These are phyloP conservation scores for Andrena hattorfiana DNA, from an alignment of 2,888 invertebrate genomes.

Conservation along the genomic window DNA sequence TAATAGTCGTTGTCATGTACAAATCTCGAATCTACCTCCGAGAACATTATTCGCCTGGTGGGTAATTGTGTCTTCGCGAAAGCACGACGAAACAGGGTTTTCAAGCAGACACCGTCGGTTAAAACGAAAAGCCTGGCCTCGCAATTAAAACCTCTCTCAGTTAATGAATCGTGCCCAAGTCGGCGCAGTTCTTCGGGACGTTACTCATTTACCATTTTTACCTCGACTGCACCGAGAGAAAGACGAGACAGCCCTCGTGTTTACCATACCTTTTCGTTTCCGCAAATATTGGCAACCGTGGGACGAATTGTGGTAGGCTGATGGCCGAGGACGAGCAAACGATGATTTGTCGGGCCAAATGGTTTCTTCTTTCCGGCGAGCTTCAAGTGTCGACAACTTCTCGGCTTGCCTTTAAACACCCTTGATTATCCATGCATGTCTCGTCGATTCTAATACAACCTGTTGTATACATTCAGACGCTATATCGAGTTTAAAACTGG, in stretches of 20 bases:
- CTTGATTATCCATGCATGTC: not conserved
- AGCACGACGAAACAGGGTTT: constrained; percentile 20
- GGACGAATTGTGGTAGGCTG: constrained; percentile 71
- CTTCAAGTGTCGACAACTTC: constrained; percentile 11
- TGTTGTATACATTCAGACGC: too few relatives aligned
- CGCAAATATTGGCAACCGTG: constrained; percentile 75
- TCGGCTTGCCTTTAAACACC: constrained; percentile 3
- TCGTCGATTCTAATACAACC: not conserved
- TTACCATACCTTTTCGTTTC: constrained; percentile 70
- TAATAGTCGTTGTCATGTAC: constrained; percentile 1
- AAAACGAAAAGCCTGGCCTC: constrained; percentile 7
- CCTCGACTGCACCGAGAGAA: not conserved
- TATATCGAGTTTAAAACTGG: not conserved
- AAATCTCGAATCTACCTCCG: not conserved
- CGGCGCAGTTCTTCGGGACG: constrained; percentile 20
- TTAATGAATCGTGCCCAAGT: constrained; percentile 33
- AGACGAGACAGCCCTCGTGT: constrained; percentile 36
- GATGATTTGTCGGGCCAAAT: constrained; percentile 32
- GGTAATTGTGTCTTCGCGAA: not conserved
- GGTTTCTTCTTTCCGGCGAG: constrained; percentile 33
- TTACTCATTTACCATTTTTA: constrained; percentile 6
- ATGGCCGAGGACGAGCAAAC: constrained; percentile 2
- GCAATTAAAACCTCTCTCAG: constrained; percentile 35
- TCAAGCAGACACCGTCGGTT: constrained; percentile 36
- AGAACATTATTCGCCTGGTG: constrained; percentile 25